phyloP scores from a whole-genome alignment of 2,113 vertebrate genomes.

The Alligator mississippiensis region DNA sequence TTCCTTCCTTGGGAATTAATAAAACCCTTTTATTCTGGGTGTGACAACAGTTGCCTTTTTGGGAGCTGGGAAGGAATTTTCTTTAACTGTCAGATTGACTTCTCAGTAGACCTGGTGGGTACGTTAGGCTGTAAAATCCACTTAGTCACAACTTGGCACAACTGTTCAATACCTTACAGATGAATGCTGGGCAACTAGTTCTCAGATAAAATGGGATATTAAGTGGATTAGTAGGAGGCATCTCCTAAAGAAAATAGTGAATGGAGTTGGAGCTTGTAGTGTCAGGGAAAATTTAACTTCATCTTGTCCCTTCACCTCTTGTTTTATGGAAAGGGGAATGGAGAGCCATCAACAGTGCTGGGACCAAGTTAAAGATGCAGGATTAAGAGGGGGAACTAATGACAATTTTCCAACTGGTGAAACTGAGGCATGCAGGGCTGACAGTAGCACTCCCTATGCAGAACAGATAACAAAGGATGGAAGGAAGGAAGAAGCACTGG shows the following conservation, averaged over 20 bases:
- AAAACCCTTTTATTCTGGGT: background rate
- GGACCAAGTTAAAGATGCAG: background rate
- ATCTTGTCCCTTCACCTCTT: background rate
- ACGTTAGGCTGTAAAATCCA: background rate
- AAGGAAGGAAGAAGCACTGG: background rate
- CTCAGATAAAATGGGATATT: background rate
- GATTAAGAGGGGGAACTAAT: no score
- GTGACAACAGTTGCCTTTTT: background rate
- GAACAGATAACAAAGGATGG: background rate
- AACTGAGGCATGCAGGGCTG: background rate
- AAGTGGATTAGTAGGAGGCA: constrained; percentile 35
- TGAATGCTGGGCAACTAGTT: constrained; percentile 12
- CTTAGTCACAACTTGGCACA: constrained; percentile 39
- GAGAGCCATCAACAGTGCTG: background rate
- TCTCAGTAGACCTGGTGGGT: background rate
- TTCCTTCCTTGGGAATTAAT: background rate
- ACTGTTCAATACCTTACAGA: background rate
- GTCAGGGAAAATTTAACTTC: background rate
- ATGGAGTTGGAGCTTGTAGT: background rate
- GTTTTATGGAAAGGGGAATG: background rate
- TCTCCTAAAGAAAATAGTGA: background rate
- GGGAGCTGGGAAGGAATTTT: background rate
- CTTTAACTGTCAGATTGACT: background rate
- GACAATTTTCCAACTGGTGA: background rate
- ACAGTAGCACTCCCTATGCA: background rate